Evolutionary conservation across 2,797 vertebrate genomes (phyloP), one percentile per base, ranked within the genome.

Genomic region (Leptatherina wallacei): DNA sequence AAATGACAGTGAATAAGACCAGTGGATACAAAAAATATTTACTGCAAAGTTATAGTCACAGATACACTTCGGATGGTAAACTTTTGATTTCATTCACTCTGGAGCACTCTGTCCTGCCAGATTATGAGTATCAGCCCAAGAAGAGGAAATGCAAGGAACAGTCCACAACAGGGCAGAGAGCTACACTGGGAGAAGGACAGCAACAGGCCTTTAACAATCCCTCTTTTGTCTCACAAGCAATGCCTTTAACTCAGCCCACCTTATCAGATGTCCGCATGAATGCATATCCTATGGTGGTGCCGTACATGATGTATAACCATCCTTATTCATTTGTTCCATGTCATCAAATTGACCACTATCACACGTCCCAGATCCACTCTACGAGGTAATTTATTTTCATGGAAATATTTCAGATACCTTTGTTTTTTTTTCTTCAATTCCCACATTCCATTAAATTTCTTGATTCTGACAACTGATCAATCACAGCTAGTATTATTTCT

Each of bases 361-460:
- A 91, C 52, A 90, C 88, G 77, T 69, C 88, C 76, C 91, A 89
- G 75, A 93, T 87, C 84, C 90, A 91, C 70, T 85, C 2, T 40
- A 29, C 92, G 27, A 95, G 94, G 96, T 96, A 89, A 22, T 22
- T n/a, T 51, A 51, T 22, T 51, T 51, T 35, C n/a, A 52, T 32
- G 32, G 22, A 61, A 69, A 62, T 22, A 22, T 51, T 44, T 44
- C 22, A 58, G 5, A 11, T 16, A 8, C 6, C 10, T 18, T n/a
- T 0, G 9, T 62, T 69, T 35, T 2, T 2, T 66, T 54, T 3
- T 35, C 10, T 35, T 27, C 24, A 27, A 4, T 57, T 57, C 57
- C 8, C 12, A 74, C 6, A 22, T 18, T 5, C 16, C 4, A 33
- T 20, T 14, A 33, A 47, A 42, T 60, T 3, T 16, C 20, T 30